These are phyloP conservation scores for Pseudococcus viburni DNA, from an alignment of 2,888 invertebrate species.

Conservation along the genomic window DNA sequence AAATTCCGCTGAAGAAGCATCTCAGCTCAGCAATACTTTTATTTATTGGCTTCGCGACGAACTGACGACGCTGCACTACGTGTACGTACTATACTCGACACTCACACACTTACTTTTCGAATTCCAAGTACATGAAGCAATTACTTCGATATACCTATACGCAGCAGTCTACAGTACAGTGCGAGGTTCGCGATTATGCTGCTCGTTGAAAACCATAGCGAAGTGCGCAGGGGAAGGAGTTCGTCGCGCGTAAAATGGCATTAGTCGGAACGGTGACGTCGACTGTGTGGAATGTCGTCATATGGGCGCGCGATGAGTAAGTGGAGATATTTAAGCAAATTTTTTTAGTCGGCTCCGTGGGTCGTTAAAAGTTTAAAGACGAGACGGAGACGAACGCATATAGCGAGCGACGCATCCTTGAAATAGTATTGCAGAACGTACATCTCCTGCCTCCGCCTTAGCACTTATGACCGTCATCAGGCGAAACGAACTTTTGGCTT, in stretches of 20 bases:
- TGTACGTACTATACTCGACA: too few species aligned
- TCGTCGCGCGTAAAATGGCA: too few species aligned
- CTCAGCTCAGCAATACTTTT: too few species aligned
- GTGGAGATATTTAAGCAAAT: conserved; percentile 38
- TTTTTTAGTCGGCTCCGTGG: conserved; percentile 43
- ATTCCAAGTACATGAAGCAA: too few species aligned
- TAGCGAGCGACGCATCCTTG: conserved; percentile 26
- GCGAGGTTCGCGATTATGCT: too few species aligned
- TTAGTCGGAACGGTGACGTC: conserved; percentile 29
- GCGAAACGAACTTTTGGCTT: not conserved
- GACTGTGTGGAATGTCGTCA: conserved; percentile 42
- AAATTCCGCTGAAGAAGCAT: too few species aligned
- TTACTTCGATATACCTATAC: too few species aligned
- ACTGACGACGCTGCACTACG: not conserved
- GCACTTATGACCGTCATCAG: not conserved
- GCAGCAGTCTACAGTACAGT: too few species aligned
- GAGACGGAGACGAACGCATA: not conserved
- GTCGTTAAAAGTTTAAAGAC: conserved; percentile 20
- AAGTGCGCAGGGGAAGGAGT: too few species aligned
- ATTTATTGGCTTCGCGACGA: not conserved
- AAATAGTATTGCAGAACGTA: conserved; percentile 5
- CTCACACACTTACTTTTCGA: too few species aligned
- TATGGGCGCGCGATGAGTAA: conserved; percentile 40
- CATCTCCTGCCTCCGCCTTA: not conserved
- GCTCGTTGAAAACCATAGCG: too few species aligned